Conservation (phyloP, 2,113 vertebrate genomes). For the Ellobius talpinus region DNA sequence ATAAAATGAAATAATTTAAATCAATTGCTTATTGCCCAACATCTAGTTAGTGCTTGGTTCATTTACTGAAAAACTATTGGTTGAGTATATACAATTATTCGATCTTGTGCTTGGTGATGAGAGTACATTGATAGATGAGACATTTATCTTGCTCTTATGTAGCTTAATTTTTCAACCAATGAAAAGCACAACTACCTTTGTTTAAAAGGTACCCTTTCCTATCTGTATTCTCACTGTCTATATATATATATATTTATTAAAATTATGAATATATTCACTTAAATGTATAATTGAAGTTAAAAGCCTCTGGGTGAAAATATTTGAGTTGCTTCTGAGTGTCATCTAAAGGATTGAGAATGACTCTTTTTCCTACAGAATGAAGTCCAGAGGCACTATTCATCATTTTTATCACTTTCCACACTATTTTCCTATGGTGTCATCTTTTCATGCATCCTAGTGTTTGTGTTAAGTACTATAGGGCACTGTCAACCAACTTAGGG, state of each 20-base stretch:
- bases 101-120: background rate
- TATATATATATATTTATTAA: background rate
- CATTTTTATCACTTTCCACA: background rate
- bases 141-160: background rate
- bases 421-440: background rate
- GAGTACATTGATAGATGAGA: background rate
- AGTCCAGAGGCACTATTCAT: background rate
- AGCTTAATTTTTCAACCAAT: constrained; percentile 25
- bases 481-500: background rate
- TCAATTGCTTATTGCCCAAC: background rate
- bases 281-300: background rate
- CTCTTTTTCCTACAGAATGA: background rate
- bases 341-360: background rate
- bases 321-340: background rate
- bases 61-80: constrained; percentile 34
- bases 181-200: background rate
- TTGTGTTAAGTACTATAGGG: background rate
- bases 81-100: background rate
- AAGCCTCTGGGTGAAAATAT: background rate
- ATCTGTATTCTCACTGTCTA: background rate
- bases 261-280: background rate
- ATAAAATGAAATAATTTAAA: background rate
- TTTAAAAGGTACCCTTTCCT: background rate
- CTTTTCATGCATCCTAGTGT: background rate
- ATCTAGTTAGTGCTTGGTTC: constrained; percentile 14